Percentiles rank a stretch among this genome's conserved stretches.
Conservation (phyloP, 2,113 vertebrate genomes). For the Meriones unguiculatus region DNA sequence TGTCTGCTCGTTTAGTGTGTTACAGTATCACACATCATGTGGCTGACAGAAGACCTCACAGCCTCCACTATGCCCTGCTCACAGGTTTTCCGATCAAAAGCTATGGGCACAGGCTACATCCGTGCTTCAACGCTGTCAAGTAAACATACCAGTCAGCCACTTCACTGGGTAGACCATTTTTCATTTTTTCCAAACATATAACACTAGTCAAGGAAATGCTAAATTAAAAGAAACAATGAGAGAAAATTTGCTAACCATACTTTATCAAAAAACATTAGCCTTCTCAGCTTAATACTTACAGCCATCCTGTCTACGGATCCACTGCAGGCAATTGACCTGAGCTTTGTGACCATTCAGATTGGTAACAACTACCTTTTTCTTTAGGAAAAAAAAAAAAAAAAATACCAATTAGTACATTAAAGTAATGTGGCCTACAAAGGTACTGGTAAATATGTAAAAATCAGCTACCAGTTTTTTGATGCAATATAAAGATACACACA, state of each 20-base stretch:
- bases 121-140: not conserved
- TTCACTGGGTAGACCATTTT: constrained; percentile 12
- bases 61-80: not conserved
- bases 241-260: constrained; percentile 12
- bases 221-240: constrained; percentile 43
- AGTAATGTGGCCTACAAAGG: not conserved
- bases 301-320: constrained; percentile 90
- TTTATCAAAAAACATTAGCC: constrained; percentile 17
- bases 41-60: not conserved
- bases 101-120: not conserved
- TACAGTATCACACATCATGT: not conserved
- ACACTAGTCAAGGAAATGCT: constrained; percentile 4
- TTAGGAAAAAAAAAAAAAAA: constrained; percentile 42
- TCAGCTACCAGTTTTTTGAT: constrained; percentile 2
- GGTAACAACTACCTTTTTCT: constrained; percentile 86
- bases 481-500: not conserved
- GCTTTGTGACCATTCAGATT: constrained; percentile 93
- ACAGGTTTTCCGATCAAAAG: not conserved
- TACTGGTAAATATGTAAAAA: constrained; percentile 51
- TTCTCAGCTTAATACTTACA: constrained; percentile 88
- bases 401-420: constrained; percentile 32
- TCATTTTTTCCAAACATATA: not conserved
- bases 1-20: constrained; percentile 6
- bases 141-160: constrained; percentile 21
- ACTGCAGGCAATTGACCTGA: constrained; percentile 94